Percentiles rank a stretch among this genome's conserved stretches.
Conservation (phyloP, 2,888 invertebrate genomes). For the Pegoplata infirma region DNA sequence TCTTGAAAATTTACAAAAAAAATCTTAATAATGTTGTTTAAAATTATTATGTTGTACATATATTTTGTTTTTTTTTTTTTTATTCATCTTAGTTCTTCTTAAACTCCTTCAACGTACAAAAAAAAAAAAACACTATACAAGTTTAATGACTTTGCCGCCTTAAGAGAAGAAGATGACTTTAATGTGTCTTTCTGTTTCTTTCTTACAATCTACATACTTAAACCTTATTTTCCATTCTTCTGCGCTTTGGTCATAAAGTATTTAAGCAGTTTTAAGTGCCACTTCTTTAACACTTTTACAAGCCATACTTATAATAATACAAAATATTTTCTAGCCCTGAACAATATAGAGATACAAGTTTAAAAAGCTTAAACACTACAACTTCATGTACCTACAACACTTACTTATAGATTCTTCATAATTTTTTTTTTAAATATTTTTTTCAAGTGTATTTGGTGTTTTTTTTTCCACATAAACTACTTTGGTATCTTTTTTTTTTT, state of each 20-base stretch:
- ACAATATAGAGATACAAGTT: not conserved
- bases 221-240: not conserved
- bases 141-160: slow-evolving; percentile 15
- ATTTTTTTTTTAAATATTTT: not conserved
- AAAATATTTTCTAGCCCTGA: slow-evolving; percentile 22
- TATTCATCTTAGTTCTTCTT: not conserved
- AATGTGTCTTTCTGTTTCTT: not conserved
- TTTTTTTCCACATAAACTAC: too few species aligned
- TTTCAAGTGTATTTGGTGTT: too few species aligned
- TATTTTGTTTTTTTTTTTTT: too few species aligned
- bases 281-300: slow-evolving; percentile 54
- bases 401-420: not conserved
- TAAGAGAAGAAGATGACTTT: not conserved
- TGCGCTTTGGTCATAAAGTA: slow-evolving; percentile 34
- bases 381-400: not conserved
- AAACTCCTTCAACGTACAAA: not conserved
- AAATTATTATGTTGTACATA: slow-evolving; percentile 6
- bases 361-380: slow-evolving; percentile 15
- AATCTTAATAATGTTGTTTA: slow-evolving; percentile 49
- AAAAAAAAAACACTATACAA: not conserved
- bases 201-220: not conserved
- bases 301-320: slow-evolving; percentile 30
- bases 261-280: slow-evolving; percentile 50
- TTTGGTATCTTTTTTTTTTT: too few species aligned
- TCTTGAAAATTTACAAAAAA: slow-evolving; percentile 12